Percentiles rank a stretch among this genome's conserved stretches.
These are phyloP conservation scores for Gasterosteus aculeatus DNA, from an alignment of 2,113 vertebrate species.

Conservation along the genomic window DNA sequence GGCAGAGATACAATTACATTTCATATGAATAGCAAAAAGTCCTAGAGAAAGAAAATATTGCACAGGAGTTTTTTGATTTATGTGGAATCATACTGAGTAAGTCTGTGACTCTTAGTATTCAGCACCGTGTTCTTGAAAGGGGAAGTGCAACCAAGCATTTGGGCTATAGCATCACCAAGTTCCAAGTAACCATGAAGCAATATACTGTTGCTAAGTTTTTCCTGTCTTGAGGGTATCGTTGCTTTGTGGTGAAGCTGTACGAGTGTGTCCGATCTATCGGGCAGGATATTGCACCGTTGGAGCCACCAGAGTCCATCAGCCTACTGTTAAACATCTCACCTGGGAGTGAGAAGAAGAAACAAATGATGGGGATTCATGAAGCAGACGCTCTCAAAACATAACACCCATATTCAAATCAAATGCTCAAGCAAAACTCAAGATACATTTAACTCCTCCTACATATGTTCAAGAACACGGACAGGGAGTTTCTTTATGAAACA, in stretches of 20 bases:
- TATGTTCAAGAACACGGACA: background rate
- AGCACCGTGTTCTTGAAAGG: background rate
- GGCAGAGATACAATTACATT: background rate
- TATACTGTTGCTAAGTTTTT: background rate
- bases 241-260: background rate
- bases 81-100: background rate
- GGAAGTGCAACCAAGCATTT: background rate
- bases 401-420: background rate
- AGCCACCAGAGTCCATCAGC: background rate
- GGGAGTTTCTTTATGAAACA: background rate
- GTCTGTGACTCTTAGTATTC: background rate
- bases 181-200: background rate
- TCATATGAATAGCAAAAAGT: background rate
- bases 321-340: background rate
- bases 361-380: background rate
- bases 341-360: background rate
- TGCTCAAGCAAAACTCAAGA: background rate
- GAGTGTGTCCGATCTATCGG: background rate
- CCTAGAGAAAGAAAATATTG: background rate
- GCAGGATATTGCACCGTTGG: background rate
- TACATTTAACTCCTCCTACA: background rate
- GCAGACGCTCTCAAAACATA: background rate
- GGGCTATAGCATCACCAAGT: background rate
- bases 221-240: background rate
- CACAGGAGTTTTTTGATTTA: background rate